These are phyloP conservation scores for Ichneumoninae sp. DNA, from an alignment of 2,888 invertebrate genomes.

Conservation along the genomic window DNA sequence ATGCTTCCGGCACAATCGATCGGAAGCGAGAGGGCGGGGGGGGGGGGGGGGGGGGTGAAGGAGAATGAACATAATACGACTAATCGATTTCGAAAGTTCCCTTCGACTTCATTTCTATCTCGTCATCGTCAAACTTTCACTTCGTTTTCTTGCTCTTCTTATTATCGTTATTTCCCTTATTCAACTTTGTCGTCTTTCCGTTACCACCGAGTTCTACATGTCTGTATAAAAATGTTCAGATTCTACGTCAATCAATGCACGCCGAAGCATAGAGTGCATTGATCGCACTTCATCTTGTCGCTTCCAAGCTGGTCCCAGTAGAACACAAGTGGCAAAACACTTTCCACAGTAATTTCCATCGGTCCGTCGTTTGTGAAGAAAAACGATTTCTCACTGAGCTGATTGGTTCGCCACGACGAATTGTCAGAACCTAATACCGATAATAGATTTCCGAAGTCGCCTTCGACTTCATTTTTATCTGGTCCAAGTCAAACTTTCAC, in stretches of 20 bases:
- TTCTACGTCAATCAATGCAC: constrained; percentile 57
- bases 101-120: constrained; percentile 19
- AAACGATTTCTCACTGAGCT: constrained; percentile 73
- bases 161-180: constrained; percentile 47
- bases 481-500: constrained; percentile 39
- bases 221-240: constrained; percentile 42
- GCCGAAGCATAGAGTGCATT: constrained; percentile 53
- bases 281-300: constrained; percentile 54
- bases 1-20: constrained; percentile 35
- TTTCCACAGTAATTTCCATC: constrained; percentile 75
- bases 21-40: constrained; percentile 3
- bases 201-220: constrained; percentile 50
- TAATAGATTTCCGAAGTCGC: constrained; percentile 39
- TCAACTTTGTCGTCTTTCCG: constrained; percentile 43
- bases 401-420: constrained; percentile 76
- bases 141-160: constrained; percentile 58
- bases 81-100: constrained; percentile 45
- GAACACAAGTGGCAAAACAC: constrained; percentile 61
- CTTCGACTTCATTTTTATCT: constrained; percentile 10
- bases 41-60: neutral
- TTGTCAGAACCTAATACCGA: constrained; percentile 72
- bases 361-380: constrained; percentile 74
- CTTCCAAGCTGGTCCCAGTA: constrained; percentile 41
- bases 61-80: constrained; percentile 10
- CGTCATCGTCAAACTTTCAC: constrained; percentile 47